A percentile compares a stretch with the other conserved stretches of the same genome.
phyloP scores from a whole-genome alignment of 2,797 vertebrate genomes.

The Oryzias dopingdopingensis region DNA sequence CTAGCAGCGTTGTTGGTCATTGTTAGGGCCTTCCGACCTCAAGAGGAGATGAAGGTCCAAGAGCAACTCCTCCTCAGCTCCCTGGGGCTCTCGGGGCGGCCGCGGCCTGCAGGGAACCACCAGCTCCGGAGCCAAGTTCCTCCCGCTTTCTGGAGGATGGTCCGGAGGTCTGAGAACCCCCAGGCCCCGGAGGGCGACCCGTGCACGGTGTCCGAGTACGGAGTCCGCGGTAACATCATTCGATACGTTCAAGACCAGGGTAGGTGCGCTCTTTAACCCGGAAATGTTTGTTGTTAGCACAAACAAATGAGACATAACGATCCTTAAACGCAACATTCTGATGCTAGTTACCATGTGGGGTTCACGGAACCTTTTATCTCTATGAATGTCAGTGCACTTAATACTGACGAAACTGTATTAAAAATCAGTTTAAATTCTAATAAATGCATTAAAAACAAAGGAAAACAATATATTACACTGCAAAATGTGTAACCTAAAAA shows the following conservation, averaged over 20 bases:
- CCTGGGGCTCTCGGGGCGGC: slow-evolving; percentile 74
- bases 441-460: too few species aligned
- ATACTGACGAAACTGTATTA: too few species aligned
- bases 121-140: slow-evolving; percentile 70
- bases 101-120: slow-evolving; percentile 20
- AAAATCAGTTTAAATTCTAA: too few species aligned
- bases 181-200: slow-evolving; percentile 46
- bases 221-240: slow-evolving; percentile 89
- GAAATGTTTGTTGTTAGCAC: too few species aligned
- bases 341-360: too few species aligned
- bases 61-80: slow-evolving; percentile 73
- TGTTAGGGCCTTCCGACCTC: background rate
- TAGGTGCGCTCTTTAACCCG: slow-evolving; percentile 34
- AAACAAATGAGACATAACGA: too few species aligned
- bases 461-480: too few species aligned
- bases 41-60: slow-evolving; percentile 41
- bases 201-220: slow-evolving; percentile 85
- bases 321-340: too few species aligned
- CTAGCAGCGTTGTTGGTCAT: background rate
- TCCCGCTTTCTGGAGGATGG: slow-evolving; percentile 84
- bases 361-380: too few species aligned
- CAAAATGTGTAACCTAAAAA: too few species aligned
- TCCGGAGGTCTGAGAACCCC: slow-evolving; percentile 57
- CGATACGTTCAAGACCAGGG: slow-evolving; percentile 87
- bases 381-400: too few species aligned